Conservation (phyloP, 2,888 invertebrate genomes). For the Hymenopus coronatus region DNA sequence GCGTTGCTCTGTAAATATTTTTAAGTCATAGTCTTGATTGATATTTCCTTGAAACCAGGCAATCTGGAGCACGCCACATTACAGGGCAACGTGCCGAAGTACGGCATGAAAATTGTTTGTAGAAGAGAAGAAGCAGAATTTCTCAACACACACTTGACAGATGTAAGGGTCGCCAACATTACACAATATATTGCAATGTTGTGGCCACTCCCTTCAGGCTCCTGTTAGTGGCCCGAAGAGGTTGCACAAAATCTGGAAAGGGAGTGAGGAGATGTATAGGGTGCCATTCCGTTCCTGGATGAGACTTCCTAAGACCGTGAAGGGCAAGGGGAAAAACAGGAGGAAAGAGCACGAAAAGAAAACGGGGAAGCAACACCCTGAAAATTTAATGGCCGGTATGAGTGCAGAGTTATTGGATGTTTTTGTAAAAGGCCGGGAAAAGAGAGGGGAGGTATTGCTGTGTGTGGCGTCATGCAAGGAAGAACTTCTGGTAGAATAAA, state of each 20-base stretch:
- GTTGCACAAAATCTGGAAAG: neutral
- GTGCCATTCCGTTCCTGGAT: neutral
- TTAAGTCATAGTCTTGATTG: neutral
- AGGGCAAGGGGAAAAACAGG: neutral
- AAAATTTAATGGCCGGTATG: slow-evolving; percentile 24
- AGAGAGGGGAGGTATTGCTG: neutral
- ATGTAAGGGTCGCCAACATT: neutral
- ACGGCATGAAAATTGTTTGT: neutral
- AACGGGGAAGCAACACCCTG: slow-evolving; percentile 13
- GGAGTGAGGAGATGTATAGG: neutral
- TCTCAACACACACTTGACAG: neutral
- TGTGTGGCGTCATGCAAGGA: neutral
- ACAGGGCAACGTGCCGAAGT: no score
- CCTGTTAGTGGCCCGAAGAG: neutral
- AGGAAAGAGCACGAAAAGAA: neutral
- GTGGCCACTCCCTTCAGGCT: neutral
- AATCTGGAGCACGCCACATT: neutral
- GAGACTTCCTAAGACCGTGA: neutral
- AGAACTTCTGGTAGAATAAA: neutral
- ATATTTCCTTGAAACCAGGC: neutral
- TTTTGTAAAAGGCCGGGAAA: neutral
- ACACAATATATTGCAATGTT: neutral
- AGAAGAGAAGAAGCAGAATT: neutral
- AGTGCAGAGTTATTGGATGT: slow-evolving; percentile 30
- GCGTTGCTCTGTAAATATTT: neutral